Conservation (phyloP, 2,113 vertebrate genomes). For the Ovibos moschatus region DNA sequence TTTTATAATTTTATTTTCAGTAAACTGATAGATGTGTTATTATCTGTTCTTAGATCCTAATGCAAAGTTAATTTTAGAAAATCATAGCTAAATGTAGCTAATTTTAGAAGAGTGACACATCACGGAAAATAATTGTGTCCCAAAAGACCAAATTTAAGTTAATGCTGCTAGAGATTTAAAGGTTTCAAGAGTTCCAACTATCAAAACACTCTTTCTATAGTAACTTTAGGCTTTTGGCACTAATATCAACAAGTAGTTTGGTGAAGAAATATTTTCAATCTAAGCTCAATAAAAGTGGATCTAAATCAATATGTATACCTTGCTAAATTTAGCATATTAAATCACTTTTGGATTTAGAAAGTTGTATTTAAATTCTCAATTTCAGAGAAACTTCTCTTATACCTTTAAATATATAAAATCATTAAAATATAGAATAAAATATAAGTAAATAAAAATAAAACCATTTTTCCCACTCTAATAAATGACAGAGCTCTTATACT, state of each 20-base stretch:
- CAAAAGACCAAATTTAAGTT: slow-evolving; percentile 41
- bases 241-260: slow-evolving; percentile 24
- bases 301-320: background rate
- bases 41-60: background rate
- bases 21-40: background rate
- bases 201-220: background rate
- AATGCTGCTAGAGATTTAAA: slow-evolving; percentile 14
- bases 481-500: background rate
- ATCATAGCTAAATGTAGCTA: background rate
- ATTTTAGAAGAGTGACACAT: background rate
- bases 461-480: background rate
- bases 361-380: background rate
- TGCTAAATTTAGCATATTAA: slow-evolving; percentile 24
- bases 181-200: background rate
- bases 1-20: slow-evolving; percentile 5
- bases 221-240: background rate
- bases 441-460: background rate
- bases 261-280: slow-evolving; percentile 22
- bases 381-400: background rate
- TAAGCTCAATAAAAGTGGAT: background rate
- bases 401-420: background rate
- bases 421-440: background rate
- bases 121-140: slow-evolving; percentile 10
- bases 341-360: background rate
- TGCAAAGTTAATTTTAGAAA: slow-evolving; percentile 14